Base-by-base conservation (phyloP, 1,140 invertebrate genomes). In the Diploscapter pachys region DNA sequence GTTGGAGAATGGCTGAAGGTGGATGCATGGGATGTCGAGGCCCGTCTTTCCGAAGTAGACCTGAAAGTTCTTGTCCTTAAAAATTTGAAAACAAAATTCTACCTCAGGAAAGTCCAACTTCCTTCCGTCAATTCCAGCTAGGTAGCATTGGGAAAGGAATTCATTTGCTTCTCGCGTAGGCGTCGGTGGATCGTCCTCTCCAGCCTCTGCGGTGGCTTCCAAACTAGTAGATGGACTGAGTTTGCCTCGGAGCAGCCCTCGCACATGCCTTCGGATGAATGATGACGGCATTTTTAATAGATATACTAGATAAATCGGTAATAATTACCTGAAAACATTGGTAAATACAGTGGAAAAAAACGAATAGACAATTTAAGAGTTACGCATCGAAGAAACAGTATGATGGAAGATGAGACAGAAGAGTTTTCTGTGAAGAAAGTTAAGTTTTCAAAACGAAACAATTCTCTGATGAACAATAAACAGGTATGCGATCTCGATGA, bases 1-100 rank as follows among this genome's bases (percentile, higher is more conserved):
- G 8, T 87, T 11, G 48, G 72, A 61, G 5, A 86, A 76, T 50
- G 9, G 59, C 49, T 80, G 81, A n/a, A 85, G 51, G 52, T 85
- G 78, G 64, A 85, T 86, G n/a, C 77, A 70, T 6, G 83, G 83
- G n/a, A 86, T 57, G 57, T 84, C 83, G 48, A 83, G 65, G 9
- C 82, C 81, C 13, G 81, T 82, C 67, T 81, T 81, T n/a, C 82
- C 80, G 66, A 73, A 80, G 73, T 84, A 84, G 51, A 86, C 75
- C 63, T 84, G 67, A 8, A 11, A 48, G 50, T 31, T 31, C 82
- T 82, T 13, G 81, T 82, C 67, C 78, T 81, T n/a, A 83, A 78
- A 65, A 73, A 80, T 73, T 84, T 85, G 51, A 86, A 73, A 59
- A 85, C 50, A 2, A 11, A 48, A 65, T 2, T 48, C 56, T 52